Conservation (phyloP, 2,113 vertebrate species). For the Psittacula cyanocephala region DNA sequence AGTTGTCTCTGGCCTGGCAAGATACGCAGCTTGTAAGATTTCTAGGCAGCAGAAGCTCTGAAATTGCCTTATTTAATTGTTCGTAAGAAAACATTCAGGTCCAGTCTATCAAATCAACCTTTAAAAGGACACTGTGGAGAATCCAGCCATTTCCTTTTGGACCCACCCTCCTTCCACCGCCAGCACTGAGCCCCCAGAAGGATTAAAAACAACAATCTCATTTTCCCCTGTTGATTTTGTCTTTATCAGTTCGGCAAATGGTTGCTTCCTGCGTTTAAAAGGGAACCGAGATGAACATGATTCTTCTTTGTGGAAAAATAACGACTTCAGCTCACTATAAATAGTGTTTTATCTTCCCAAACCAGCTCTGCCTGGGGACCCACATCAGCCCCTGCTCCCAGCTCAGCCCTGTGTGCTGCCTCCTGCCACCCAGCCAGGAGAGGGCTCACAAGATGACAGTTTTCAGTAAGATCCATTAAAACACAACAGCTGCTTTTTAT, state of each 20-base stretch:
- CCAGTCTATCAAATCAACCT: not conserved
- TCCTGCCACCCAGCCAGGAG: not conserved
- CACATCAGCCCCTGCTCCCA: not conserved
- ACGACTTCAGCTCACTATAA: not conserved
- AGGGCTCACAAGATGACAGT: not conserved
- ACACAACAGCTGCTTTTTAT: not conserved
- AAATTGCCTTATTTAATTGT: slow-evolving; percentile 29
- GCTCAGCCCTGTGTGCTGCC: not conserved
- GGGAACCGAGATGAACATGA: not conserved
- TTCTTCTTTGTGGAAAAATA: slow-evolving; percentile 10
- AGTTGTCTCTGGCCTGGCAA: slow-evolving; percentile 53
- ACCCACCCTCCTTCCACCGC: slow-evolving; percentile 58
- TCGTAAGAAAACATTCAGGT: not conserved
- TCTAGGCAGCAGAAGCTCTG: slow-evolving; percentile 70
- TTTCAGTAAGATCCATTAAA: not conserved
- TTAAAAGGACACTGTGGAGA: slow-evolving; percentile 1
- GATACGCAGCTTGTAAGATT: slow-evolving; percentile 42
- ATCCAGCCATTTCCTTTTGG: not conserved
- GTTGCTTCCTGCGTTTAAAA: slow-evolving; percentile 61
- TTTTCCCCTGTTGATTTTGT: slow-evolving; percentile 38
- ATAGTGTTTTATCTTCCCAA: slow-evolving; percentile 33
- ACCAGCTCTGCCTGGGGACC: not conserved
- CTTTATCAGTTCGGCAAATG: slow-evolving; percentile 54
- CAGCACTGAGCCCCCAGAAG: slow-evolving; percentile 32
- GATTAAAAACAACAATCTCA: slow-evolving; percentile 56